Percentiles rank a stretch among this genome's conserved stretches.
Conservation (phyloP, 2,888 invertebrate genomes). For the Andrena marginata region DNA sequence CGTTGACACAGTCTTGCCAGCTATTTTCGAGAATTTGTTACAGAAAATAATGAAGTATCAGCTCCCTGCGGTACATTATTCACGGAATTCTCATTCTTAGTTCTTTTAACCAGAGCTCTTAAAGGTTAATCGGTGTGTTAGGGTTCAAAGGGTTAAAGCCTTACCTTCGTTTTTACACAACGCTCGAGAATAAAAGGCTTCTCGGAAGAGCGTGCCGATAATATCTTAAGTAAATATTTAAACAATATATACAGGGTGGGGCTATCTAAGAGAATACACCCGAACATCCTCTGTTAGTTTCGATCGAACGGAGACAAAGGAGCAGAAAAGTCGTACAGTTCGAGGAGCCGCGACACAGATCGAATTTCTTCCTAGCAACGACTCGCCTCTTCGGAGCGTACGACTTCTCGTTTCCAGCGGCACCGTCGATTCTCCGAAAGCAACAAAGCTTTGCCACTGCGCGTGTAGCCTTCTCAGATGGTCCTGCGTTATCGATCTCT, state of each 20-base stretch:
- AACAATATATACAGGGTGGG: not conserved
- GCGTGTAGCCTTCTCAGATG: not conserved
- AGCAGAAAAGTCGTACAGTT: too few species aligned
- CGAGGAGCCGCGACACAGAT: too few species aligned
- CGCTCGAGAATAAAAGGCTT: not conserved
- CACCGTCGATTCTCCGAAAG: not conserved
- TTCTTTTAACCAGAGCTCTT: not conserved
- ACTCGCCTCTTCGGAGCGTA: not conserved
- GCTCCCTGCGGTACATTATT: not conserved
- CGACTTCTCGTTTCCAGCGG: not conserved
- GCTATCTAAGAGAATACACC: not conserved
- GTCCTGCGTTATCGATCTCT: slow-evolving; percentile 4
- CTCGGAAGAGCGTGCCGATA: not conserved
- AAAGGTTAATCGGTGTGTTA: not conserved
- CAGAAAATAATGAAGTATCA: too few species aligned
- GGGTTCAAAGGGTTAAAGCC: not conserved
- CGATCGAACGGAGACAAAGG: not conserved
- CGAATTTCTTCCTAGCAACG: too few species aligned
- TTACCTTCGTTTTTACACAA: slow-evolving; percentile 1
- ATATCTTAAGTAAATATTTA: not conserved
- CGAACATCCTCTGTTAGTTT: not conserved
- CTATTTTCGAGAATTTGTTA: too few species aligned
- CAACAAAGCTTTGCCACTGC: not conserved
- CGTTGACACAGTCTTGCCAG: too few species aligned
- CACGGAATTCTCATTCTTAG: not conserved